A percentile compares a stretch with the other conserved stretches of the same genome.
Conservation (phyloP, 2,113 vertebrate genomes). For the Synchiropus splendidus region DNA sequence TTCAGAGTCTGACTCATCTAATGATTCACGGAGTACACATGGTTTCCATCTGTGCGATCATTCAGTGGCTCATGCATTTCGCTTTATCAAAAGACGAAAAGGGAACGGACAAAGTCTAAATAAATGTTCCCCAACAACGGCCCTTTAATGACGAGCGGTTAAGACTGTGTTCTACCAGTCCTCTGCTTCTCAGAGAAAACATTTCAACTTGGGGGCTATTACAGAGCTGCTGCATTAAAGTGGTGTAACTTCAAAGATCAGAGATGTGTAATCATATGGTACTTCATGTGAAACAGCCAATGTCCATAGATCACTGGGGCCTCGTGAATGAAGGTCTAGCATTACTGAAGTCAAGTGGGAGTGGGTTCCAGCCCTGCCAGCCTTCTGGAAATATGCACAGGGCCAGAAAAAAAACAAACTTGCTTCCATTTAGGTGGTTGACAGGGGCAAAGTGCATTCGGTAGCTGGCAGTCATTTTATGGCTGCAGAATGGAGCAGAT, state of each 20-base stretch:
- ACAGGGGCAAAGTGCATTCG: constrained; percentile 82
- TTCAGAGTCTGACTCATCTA: constrained; percentile 95
- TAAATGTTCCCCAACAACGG: constrained; percentile 10
- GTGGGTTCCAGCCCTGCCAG: constrained; percentile 19
- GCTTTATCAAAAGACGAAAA: constrained; percentile 21
- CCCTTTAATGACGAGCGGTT: constrained; percentile 30
- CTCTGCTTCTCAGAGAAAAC: constrained; percentile 28
- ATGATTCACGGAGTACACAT: constrained; percentile 86
- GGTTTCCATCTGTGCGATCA: constrained; percentile 72
- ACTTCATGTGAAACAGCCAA: constrained; percentile 21
- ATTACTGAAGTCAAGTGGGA: constrained; percentile 5
- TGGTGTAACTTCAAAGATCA: constrained; percentile 26
- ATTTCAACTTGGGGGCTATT: constrained; percentile 46
- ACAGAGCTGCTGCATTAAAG: constrained; percentile 41
- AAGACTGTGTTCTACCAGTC: constrained; percentile 27
- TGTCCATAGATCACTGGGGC: constrained; percentile 14
- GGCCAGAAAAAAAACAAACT: constrained; percentile 9
- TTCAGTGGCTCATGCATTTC: constrained; percentile 51
- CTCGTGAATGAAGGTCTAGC: constrained; percentile 9
- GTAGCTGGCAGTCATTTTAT: constrained; percentile 75
- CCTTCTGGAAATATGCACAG: constrained; percentile 1
- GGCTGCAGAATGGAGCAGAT: constrained; percentile 79
- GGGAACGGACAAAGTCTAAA: constrained; percentile 10
- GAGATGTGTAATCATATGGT: constrained; percentile 19
- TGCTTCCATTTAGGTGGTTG: constrained; percentile 60